Percentiles rank a stretch among this genome's conserved stretches.
These are phyloP conservation scores for Latrodectus geometricus DNA, from an alignment of 1,140 invertebrate species.

Conservation along the genomic window DNA sequence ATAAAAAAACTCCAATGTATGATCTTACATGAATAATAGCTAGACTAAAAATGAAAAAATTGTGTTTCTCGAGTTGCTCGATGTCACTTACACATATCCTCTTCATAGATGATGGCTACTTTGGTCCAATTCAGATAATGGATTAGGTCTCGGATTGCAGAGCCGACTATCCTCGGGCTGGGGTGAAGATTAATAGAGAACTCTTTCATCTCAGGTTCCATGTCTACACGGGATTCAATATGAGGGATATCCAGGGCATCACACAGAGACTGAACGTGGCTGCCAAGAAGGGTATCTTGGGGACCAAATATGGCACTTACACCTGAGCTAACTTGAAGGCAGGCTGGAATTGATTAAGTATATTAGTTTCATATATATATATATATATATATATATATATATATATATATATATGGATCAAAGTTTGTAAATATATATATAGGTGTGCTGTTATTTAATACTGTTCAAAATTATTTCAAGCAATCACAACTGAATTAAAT, in stretches of 20 bases:
- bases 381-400: too few species aligned
- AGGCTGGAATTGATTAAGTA: slow-evolving; percentile 75
- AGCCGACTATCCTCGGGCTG: slow-evolving; percentile 83
- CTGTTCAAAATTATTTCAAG: too few species aligned
- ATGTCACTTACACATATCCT: slow-evolving; percentile 79
- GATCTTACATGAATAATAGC: too few species aligned
- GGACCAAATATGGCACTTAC: slow-evolving; percentile 91
- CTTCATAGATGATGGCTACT: slow-evolving; percentile 93
- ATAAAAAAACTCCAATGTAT: too few species aligned
- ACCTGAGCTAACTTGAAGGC: slow-evolving; percentile 85
- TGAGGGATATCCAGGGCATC: slow-evolving; percentile 89
- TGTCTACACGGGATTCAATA: slow-evolving; percentile 77
- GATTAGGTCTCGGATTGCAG: slow-evolving; percentile 88
- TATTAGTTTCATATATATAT: too few species aligned
- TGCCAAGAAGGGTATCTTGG: slow-evolving; percentile 82
- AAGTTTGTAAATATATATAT: too few species aligned
- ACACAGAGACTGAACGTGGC: slow-evolving; percentile 90
- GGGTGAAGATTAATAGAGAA: slow-evolving; percentile 93
- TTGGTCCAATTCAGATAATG: slow-evolving; percentile 91
- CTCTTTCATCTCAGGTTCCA: slow-evolving; percentile 73
- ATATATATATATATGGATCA: too few species aligned
- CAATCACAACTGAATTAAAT: too few species aligned
- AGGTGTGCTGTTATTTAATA: too few species aligned
- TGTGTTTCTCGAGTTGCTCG: not conserved
- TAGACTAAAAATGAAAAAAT: too few species aligned